A percentile compares a stretch with the other conserved stretches of the same genome.
These are phyloP conservation scores for Drosophila arizonae DNA, from an alignment of 1,140 invertebrate genomes.

Conservation along the genomic window DNA sequence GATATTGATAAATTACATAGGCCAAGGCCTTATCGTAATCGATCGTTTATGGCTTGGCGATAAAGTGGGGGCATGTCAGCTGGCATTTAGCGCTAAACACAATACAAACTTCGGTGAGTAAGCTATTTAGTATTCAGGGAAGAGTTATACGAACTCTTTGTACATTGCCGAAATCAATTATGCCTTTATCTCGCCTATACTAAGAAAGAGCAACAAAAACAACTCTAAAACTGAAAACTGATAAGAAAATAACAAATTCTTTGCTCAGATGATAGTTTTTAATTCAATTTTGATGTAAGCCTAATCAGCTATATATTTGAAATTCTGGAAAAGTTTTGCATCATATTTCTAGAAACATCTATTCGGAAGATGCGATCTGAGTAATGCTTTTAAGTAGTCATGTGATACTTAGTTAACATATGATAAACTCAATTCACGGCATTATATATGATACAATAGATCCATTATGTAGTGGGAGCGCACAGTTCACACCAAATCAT, in stretches of 20 bases:
- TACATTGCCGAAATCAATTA: constrained; percentile 23
- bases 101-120: constrained; percentile 8
- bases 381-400: constrained; percentile 12
- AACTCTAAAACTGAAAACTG: not conserved
- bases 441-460: constrained; percentile 29
- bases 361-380: not conserved
- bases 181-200: constrained; percentile 12
- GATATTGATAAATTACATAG: constrained; percentile 40
- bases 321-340: constrained; percentile 1
- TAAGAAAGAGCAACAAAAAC: not conserved
- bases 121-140: constrained; percentile 10
- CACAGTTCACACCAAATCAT: constrained; percentile 9
- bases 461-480: constrained; percentile 26
- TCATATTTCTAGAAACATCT: constrained; percentile 19
- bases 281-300: not conserved
- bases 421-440: constrained; percentile 25
- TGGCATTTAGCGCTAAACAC: constrained; percentile 19
- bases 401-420: constrained; percentile 17
- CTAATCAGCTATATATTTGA: constrained; percentile 12
- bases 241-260: constrained; percentile 1
- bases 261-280: constrained; percentile 15
- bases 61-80: constrained; percentile 15
- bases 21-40: constrained; percentile 44
- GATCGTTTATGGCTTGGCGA: constrained; percentile 37
- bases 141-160: constrained; percentile 25